Evolutionary conservation across 2,888 invertebrate genomes (phyloP), one percentile per base, ranked within the genome.

Genomic region (Pachymerium ferrugineum): DNA sequence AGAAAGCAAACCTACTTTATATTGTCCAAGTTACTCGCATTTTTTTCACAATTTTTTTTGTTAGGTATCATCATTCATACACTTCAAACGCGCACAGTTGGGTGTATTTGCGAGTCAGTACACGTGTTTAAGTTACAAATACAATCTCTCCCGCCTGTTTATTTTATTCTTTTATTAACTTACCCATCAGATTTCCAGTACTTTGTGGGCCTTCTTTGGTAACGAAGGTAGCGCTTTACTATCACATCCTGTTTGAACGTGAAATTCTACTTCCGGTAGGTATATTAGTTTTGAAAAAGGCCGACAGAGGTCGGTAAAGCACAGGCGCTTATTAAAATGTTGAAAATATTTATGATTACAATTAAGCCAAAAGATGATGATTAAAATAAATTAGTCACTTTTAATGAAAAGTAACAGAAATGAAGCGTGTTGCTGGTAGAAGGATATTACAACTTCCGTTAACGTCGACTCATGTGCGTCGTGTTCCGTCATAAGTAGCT

Each of bases 1-100:
- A 62, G 62, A 62, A 62, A 62, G 62, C 62, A 62, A 62, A 62
- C 62, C 62, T 62, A 62, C 62, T 62, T 62, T 25, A 62, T 62
- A 62, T 62, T 62, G 62, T 62, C 62, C 62, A 62, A 25, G 62
- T 62, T 62, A 25, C 62, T 62, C 28, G 25, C 62, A 62, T 62
- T 62, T 62, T 47, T 62, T 62, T 62, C 25, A 25, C 28, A 25
- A n/a, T 62, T 62, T 62, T 62, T 62, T 62, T 62, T 62, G 62
- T 62, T 62, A 28, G 14, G 10, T 3, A 62, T 10, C 25, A 12
- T 62, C 62, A 12, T 62, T 25, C 28, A 10, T 4, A 28, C 25
- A 62, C 25, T 62, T n/a, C n/a, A 62, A 62, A 28, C 62, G 14
- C 10, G 28, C 62, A 28, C 25, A 1, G 28, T 22, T 8, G 28